Percentiles rank a stretch among this genome's conserved stretches.
These are phyloP conservation scores for Platerodrilus igneus DNA, from an alignment of 2,888 invertebrate genomes.

Conservation along the genomic window DNA sequence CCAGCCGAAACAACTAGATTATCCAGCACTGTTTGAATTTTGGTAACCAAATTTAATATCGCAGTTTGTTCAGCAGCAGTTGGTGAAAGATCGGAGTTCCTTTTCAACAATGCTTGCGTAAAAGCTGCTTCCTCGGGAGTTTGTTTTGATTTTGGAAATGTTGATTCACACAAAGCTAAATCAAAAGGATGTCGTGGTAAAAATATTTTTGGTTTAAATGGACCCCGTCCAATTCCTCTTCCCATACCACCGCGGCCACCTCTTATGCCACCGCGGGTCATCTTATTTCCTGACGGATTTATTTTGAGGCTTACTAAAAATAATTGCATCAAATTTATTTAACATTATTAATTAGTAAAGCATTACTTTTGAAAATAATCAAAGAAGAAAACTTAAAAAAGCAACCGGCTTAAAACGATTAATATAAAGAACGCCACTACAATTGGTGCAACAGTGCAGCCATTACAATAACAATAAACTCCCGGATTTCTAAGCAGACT, in stretches of 20 bases:
- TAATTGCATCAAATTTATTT: no score
- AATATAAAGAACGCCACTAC: no score
- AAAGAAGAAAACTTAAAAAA: no score
- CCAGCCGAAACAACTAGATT: constrained; percentile 92
- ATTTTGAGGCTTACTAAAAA: no score
- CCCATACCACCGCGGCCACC: constrained; percentile 60
- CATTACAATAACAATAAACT: no score
- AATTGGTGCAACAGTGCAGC: no score
- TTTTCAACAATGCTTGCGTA: constrained; percentile 85
- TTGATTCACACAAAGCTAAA: constrained; percentile 78
- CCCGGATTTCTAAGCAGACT: no score
- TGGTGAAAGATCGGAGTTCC: constrained; percentile 89
- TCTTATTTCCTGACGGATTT: no score
- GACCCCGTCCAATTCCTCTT: constrained; percentile 59
- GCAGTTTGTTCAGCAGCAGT: constrained; percentile 87
- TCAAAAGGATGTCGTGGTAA: constrained; percentile 81
- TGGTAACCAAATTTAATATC: constrained; percentile 88
- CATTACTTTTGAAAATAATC: no score
- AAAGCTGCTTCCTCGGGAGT: constrained; percentile 79
- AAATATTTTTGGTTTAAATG: constrained; percentile 60
- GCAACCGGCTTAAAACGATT: no score
- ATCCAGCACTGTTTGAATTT: constrained; percentile 91
- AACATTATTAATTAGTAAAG: no score
- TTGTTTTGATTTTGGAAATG: constrained; percentile 81
- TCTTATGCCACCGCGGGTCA: constrained; percentile 72